Evolutionary conservation across 2,888 invertebrate species (phyloP).

Genomic region (Pristionchus exspectatus): DNA sequence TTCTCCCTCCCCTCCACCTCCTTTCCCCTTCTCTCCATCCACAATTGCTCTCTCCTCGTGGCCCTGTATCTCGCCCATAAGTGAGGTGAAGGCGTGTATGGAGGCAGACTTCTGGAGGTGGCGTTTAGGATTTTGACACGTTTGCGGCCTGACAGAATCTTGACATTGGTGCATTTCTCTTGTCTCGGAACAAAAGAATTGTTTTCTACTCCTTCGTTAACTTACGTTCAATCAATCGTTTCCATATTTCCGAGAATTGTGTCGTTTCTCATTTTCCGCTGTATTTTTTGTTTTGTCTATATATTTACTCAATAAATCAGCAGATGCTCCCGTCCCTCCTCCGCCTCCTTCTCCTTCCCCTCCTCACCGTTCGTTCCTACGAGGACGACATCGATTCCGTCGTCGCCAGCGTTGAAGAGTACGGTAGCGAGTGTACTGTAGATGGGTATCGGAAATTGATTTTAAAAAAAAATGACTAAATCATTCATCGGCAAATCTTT

Average conservation of each 20-base stretch:
- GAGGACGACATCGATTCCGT: slow-evolving; percentile 37
- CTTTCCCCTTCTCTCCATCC: not conserved
- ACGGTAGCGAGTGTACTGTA: not conserved
- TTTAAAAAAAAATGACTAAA: too few species aligned
- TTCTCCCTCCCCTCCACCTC: not conserved
- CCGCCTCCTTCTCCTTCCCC: not conserved
- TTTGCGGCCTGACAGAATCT: too few species aligned
- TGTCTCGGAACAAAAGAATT: too few species aligned
- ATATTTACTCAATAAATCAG: not conserved
- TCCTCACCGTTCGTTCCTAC: not conserved
- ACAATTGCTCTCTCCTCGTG: not conserved
- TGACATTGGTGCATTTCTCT: too few species aligned
- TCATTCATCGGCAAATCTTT: too few species aligned
- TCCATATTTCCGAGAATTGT: too few species aligned
- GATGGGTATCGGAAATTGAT: not conserved
- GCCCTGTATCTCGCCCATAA: not conserved
- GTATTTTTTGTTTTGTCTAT: not conserved
- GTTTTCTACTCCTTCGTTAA: too few species aligned
- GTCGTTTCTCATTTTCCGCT: too few species aligned
- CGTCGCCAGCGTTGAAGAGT: slow-evolving; percentile 36
- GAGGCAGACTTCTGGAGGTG: not conserved
- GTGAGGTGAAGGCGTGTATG: not conserved
- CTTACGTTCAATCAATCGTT: too few species aligned
- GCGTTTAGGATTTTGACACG: not conserved
- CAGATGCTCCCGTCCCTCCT: not conserved